phyloP scores from a whole-genome alignment of 2,113 vertebrate genomes.

The Balaenoptera acutorostrata region DNA sequence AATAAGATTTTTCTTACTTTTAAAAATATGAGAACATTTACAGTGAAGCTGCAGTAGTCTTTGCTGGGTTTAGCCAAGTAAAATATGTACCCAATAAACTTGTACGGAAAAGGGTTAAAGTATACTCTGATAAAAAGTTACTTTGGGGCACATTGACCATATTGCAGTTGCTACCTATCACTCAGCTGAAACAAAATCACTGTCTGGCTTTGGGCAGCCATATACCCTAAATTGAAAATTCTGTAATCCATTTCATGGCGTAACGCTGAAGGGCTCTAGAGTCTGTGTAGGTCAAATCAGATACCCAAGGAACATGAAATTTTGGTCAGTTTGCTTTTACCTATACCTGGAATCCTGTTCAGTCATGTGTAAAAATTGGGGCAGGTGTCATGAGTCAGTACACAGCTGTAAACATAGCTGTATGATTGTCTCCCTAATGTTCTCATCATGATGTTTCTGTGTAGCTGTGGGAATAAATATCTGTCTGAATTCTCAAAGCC shows the following conservation, averaged over 20 bases:
- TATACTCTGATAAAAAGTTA: not conserved
- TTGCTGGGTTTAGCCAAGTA: not conserved
- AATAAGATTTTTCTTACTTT: not conserved
- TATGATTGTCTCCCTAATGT: not conserved
- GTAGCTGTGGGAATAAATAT: not conserved
- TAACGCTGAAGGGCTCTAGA: not conserved
- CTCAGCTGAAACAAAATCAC: not conserved
- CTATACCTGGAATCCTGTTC: not conserved
- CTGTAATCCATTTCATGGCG: not conserved
- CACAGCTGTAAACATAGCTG: not conserved
- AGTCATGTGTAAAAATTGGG: not conserved
- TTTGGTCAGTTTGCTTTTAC: not conserved
- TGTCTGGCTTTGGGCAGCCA: not conserved
- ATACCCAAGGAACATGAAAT: not conserved
- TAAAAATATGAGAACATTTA: not conserved
- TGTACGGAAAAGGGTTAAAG: not conserved
- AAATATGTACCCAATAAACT: not conserved
- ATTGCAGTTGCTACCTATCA: not conserved
- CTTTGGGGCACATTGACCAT: not conserved
- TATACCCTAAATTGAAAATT: slow-evolving; percentile 7
- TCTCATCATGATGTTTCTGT: not conserved
- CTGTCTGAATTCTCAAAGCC: not conserved
- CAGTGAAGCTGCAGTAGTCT: not conserved
- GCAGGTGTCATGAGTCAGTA: not conserved
- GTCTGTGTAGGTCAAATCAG: not conserved